Conservation (phyloP, 1,140 invertebrate species). For the Bombus superbus region DNA sequence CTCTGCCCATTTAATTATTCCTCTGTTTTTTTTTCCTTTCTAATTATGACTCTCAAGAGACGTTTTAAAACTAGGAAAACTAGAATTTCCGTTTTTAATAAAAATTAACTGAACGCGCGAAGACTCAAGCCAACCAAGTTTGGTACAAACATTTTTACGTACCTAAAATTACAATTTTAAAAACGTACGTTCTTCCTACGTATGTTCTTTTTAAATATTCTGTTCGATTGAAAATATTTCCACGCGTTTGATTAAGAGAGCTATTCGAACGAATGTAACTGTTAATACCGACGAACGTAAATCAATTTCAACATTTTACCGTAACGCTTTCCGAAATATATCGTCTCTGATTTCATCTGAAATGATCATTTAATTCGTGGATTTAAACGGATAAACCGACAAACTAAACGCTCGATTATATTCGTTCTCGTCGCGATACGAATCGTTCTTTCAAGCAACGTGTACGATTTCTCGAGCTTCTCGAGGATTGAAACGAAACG, state of each 20-base stretch:
- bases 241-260: too few relatives aligned
- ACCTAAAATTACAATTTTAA: neutral
- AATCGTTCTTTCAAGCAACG: slow-evolving; percentile 22
- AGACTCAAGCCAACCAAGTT: neutral
- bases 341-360: too few relatives aligned
- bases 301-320: too few relatives aligned
- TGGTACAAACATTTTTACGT: neutral
- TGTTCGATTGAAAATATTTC: too few relatives aligned
- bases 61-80: neutral
- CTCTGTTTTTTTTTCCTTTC: neutral
- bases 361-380: neutral
- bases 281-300: too few relatives aligned
- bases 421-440: neutral
- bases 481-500: neutral
- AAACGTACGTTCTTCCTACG: too few relatives aligned
- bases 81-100: neutral
- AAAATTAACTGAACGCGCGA: neutral
- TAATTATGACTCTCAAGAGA: neutral
- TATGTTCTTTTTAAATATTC: too few relatives aligned
- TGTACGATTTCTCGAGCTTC: neutral
- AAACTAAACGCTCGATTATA: neutral
- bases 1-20: neutral
- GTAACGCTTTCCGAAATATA: too few relatives aligned
- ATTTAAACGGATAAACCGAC: neutral
- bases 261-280: too few relatives aligned